Evolutionary conservation across 2,888 invertebrate species (phyloP), one percentile per base, ranked within the genome.

Genomic region (Orchestes rusci): DNA sequence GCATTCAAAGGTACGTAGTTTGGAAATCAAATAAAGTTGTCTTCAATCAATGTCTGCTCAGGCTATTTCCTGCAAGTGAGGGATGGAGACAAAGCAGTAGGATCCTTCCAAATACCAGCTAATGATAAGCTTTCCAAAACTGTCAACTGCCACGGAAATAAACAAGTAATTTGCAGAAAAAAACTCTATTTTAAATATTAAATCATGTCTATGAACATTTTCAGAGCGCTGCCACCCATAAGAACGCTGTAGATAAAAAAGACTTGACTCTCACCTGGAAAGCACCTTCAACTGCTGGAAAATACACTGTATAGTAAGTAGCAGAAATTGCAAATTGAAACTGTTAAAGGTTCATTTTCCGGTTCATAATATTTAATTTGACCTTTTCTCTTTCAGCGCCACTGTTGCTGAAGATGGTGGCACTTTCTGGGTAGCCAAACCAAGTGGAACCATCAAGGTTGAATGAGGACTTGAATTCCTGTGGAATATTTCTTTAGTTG

Each of bases 321-420:
- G 19, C 2, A 12, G 16, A 44, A 33, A 23, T 23, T 7, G 23
- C 5, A 7, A 23, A 23, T 23, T 23, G 23, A 7, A 23, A 10
- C 7, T 23, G 10, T 10, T 10, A 23, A 23, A 23, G 5, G 7
- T 7, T 10, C 10, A 23, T 23, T 23, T 23, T 10, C 23, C 10
- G 5, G 10, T 10, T 23, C 5, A 5, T 23, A 23, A 23, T 23
- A 23, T 23, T 2, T 23, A 19, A 45, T 18, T 34, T 23, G 32
- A 18, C 34, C 31, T 4, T 36, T 35, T 39, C 34, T 35, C 51
- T 73, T 77, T 58, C 70, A 79, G 81, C 59, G 80, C 75, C 12
- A 84, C 84, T 27, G 75, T 84, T 42, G 84, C 79, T 23, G 68
- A 74, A 60, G 76, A 80, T 61, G 82, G 82, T n/a, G 79, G 74